These are phyloP conservation scores for Enteromius afrohamiltoni DNA, from an alignment of 2,797 vertebrate species.

Conservation along the genomic window DNA sequence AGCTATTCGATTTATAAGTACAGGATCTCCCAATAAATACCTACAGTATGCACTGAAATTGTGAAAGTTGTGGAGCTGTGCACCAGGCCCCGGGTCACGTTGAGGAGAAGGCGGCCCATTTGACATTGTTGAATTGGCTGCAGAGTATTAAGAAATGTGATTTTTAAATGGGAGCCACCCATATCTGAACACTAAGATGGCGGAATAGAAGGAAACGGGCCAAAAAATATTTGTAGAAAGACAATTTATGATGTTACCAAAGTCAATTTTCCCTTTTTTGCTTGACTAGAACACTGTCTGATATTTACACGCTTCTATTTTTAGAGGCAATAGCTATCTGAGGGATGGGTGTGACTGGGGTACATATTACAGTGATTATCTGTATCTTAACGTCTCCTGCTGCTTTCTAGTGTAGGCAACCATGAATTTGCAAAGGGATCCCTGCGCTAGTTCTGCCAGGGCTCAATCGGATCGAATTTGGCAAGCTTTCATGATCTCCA, in stretches of 20 bases:
- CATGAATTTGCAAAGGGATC: constrained; percentile 17
- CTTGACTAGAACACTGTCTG: constrained; percentile 59
- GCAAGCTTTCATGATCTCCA: constrained; percentile 52
- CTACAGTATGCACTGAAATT: constrained; percentile 42
- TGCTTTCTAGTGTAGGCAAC: constrained; percentile 43
- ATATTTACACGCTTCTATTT: constrained; percentile 57
- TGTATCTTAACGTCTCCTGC: constrained; percentile 35
- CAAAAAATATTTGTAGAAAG: constrained; percentile 39
- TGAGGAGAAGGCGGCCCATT: constrained; percentile 20
- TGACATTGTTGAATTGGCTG: constrained; percentile 57
- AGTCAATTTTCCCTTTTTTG: constrained; percentile 51
- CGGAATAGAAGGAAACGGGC: background rate
- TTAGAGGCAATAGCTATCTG: constrained; percentile 60
- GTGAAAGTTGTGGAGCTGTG: constrained; percentile 34
- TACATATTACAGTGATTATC: constrained; percentile 33
- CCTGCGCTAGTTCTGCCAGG: background rate
- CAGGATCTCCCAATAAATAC: constrained; percentile 29
- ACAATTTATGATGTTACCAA: constrained; percentile 55
- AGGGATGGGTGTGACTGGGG: constrained; percentile 37
- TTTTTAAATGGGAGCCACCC: constrained; percentile 59
- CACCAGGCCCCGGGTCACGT: constrained; percentile 7
- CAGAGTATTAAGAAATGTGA: constrained; percentile 58
- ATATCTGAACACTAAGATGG: constrained; percentile 51
- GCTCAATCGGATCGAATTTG: constrained; percentile 26
- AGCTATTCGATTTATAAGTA: constrained; percentile 10